Evolutionary conservation across 2,113 vertebrate genomes (phyloP), one percentile per base, ranked within the genome.

Genomic region (Falcunculus frontatus): DNA sequence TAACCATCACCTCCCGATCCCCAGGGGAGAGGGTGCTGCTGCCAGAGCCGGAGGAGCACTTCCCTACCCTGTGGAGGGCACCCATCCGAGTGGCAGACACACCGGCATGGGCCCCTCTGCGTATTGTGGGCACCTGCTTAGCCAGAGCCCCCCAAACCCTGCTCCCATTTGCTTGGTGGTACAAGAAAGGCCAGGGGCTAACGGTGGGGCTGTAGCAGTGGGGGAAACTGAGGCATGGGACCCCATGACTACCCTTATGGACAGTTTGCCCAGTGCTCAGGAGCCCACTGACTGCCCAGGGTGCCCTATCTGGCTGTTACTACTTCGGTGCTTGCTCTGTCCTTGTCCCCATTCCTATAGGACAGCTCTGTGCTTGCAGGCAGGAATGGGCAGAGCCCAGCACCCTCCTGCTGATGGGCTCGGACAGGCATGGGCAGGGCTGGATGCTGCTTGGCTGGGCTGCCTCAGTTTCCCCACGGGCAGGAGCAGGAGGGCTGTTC

Each of bases 31-130:
- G 27, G 0, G 0, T 70, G 65, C 65, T 6, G 3, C 44, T 73
- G 49, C 63, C 3, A 2, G 73, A 76, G 73, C 33, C 1, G 3
- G 37, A 57, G 62, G 37, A 75, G 11, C 6, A 18, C 16, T 79
- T 85, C 35, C 32, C 7, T 47, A 1, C 46, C 20, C 27, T 2
- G 0, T 52, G 46, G 23, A n/a, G 67, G n/a, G 42, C 26, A n/a
- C 47, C n/a, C 12, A 5, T 53, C 42, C 41, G 32, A 46, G 47
- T 63, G 32, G 59, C 9, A 17, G 59, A 41, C 44, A 50, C 2
- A 3, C 4, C 0, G 0, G 7, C 26, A 14, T 44, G 30, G 46
- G 27, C 14, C 21, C 8, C n/a, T 44, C 21, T 0, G 2, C 18
- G 44, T 10, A 4, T 20, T 62, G 33, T 44, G 41, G n/a, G 29